Evolutionary conservation across 2,888 invertebrate species (phyloP), one percentile per base, ranked within the genome.

Genomic region (Vannuccia rotundouncinata): DNA sequence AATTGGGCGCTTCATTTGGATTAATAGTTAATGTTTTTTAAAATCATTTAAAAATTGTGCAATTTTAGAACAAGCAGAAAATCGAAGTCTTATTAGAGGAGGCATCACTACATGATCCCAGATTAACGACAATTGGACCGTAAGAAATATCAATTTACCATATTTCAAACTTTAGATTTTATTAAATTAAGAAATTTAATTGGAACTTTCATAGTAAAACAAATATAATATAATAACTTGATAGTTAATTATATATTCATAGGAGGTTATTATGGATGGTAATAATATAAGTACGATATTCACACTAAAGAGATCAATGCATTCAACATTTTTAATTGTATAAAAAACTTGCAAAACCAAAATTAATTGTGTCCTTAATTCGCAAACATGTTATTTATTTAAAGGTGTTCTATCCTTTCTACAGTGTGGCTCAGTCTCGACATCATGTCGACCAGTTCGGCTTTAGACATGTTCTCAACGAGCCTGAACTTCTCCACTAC

Each of bases 361-460:
- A n/a, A n/a, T n/a, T n/a, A n/a, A n/a, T n/a, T n/a, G n/a, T n/a
- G n/a, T n/a, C n/a, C n/a, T n/a, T n/a, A n/a, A n/a, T n/a, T n/a
- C n/a, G n/a, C n/a, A n/a, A n/a, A n/a, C n/a, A 45, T 45, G 17
- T 45, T 17, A 5, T 45, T 45, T 45, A 13, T 45, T 45, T 13
- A 45, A 45, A 45, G 17, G 45, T 45, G 5, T 45, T 13, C 45
- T 45, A 13, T 45, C 45, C 45, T 17, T 13, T 45, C 17, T 45
- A 13, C 84, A 87, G 88, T 81, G 82, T 88, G 81, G 83, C 85
- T 0, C 84, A 84, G 31, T 84, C 85, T 1, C 86, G 86, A 78
- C 85, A 85, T 10, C 89, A 90, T 84, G 89, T 90, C n/a, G 90
- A 90, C 83, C 84, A 85, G 1, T 89, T 89, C 83, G 90, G 90